These are phyloP conservation scores for Corythornis leucogaster DNA, from an alignment of 2,797 vertebrate species.

Conservation along the genomic window DNA sequence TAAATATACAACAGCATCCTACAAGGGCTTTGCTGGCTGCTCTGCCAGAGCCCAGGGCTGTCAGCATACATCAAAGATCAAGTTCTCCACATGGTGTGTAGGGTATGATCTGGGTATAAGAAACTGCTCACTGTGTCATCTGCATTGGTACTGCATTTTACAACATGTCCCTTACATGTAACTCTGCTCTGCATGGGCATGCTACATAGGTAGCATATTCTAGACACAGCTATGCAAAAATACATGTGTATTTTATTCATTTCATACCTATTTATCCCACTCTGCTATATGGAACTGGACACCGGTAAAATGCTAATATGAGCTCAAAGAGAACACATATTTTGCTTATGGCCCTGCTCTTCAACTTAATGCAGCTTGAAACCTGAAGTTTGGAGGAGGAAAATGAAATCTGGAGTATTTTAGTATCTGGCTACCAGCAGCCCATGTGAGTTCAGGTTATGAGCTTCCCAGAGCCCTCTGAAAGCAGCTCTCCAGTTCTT, in stretches of 20 bases:
- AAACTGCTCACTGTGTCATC: background rate
- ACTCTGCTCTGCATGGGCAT: background rate
- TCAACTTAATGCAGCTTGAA: constrained; percentile 58
- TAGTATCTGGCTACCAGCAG: constrained; percentile 42
- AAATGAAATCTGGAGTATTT: constrained; percentile 13
- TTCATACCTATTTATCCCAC: background rate
- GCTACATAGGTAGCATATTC: background rate
- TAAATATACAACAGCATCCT: background rate
- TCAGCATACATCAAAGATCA: background rate
- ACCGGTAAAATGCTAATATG: background rate
- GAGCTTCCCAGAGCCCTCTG: constrained; percentile 42
- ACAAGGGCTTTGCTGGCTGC: background rate
- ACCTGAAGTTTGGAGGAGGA: constrained; percentile 46
- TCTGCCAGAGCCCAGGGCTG: background rate
- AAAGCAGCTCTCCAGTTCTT: constrained; percentile 57
- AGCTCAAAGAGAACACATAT: background rate
- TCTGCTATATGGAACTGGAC: background rate
- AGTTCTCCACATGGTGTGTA: background rate
- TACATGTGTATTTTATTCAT: background rate
- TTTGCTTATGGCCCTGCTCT: constrained; percentile 31
- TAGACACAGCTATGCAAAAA: background rate
- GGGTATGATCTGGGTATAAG: background rate
- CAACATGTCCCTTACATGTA: background rate
- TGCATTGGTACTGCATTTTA: background rate
- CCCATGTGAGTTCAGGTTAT: background rate